Percentiles rank a stretch among this genome's conserved stretches.
Evolutionary conservation across 1,140 invertebrate genomes (phyloP).

Genomic region (Gryllus bimaculatus): DNA sequence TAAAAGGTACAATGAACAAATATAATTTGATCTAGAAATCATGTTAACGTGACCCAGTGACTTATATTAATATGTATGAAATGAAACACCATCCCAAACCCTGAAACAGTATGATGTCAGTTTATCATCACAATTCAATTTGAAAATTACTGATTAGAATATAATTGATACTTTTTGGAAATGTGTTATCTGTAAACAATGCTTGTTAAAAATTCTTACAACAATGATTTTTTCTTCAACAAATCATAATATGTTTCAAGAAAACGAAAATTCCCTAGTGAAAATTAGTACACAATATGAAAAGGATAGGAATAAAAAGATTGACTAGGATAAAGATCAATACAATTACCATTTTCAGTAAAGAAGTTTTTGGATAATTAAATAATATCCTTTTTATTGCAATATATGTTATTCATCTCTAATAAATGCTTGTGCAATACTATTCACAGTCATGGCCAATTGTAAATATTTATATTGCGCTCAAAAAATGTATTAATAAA

Average conservation of each 20-base stretch:
- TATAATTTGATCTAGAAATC: too few relatives aligned
- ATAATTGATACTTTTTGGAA: too few relatives aligned
- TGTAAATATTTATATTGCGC: background rate
- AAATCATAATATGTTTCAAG: background rate
- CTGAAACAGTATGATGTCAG: too few relatives aligned
- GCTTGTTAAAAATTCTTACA: too few relatives aligned
- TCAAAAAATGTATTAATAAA: background rate
- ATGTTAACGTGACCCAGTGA: too few relatives aligned
- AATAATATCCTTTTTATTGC: background rate
- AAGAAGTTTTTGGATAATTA: background rate
- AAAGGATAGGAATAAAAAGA: background rate
- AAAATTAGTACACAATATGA: background rate
- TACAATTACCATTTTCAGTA: background rate
- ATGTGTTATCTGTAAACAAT: too few relatives aligned
- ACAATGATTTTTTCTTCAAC: background rate
- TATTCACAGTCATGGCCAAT: background rate
- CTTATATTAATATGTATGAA: too few relatives aligned
- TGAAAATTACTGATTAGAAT: too few relatives aligned
- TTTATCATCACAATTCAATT: too few relatives aligned
- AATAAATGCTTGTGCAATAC: background rate
- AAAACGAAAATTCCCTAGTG: background rate
- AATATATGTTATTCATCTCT: background rate
- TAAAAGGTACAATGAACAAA: too few relatives aligned
- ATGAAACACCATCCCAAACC: too few relatives aligned
- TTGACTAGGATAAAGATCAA: too few relatives aligned